Evolutionary conservation across 2,888 invertebrate genomes (phyloP).

Genomic region (Chironomus riparius): DNA sequence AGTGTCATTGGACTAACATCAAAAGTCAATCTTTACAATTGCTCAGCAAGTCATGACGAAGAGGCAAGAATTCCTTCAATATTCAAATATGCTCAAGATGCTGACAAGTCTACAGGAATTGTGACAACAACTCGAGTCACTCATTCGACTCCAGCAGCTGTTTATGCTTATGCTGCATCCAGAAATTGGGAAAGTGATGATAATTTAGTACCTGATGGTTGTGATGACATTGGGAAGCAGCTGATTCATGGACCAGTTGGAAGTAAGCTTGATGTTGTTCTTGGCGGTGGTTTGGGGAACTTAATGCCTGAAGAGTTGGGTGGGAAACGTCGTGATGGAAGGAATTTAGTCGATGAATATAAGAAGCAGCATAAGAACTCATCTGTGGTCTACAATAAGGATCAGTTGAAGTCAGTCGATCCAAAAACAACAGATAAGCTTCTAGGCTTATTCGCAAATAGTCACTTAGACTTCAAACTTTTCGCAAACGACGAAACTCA

Average conservation of each 20-base stretch:
- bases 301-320: conserved; percentile 45
- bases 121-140: conserved; percentile 65
- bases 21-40: conserved; percentile 46
- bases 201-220: conserved; percentile 42
- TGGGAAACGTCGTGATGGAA: not conserved
- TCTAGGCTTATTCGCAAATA: conserved; percentile 51
- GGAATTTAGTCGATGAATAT: conserved; percentile 24
- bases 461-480: conserved; percentile 57
- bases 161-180: conserved; percentile 56
- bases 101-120: conserved; percentile 41
- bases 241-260: conserved; percentile 53
- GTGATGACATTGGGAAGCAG: conserved; percentile 59
- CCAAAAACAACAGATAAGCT: conserved; percentile 44
- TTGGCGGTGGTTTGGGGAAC: conserved; percentile 44
- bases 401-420: not conserved
- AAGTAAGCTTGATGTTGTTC: conserved; percentile 43
- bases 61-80: conserved; percentile 51
- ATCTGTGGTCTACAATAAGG: conserved; percentile 46
- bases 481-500: conserved; percentile 33
- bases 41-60: conserved; percentile 48
- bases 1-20: conserved; percentile 63
- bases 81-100: conserved; percentile 54
- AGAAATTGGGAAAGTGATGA: conserved; percentile 56
- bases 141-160: conserved; percentile 60
- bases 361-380: conserved; percentile 33